Base-by-base conservation (phyloP, 2,888 invertebrate genomes). In the Rambutsinella grinnellia region DNA sequence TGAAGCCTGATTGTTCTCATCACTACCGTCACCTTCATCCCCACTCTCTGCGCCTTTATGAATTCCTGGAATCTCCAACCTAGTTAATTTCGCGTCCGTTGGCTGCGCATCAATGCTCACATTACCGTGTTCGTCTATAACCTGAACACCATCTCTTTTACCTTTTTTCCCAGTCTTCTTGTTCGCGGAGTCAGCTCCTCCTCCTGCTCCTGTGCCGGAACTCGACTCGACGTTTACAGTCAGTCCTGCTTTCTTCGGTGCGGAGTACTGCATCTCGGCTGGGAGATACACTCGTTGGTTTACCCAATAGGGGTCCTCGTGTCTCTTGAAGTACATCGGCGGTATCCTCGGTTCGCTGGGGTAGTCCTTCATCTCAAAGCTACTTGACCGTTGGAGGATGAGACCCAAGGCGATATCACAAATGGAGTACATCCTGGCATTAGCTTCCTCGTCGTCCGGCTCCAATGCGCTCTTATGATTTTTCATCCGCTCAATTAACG, bases 341-440 rank as follows among this genome's bases (percentile, higher is more conserved):
- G 96, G 95, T 86, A 97, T 92, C 85, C 94, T 90, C 66, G 93
- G 92, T 86, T 95, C 94, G 51, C 93, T 90, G 6, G 94, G 93
- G 87, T 94, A 94, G 85, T 96, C 96, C 86, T 94, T 95, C 88
- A 94, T 89, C 85, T 96, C 96, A 88, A 94, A 96, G 86, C 92
- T 93, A 66, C 92, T 90, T 60, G 95, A 93, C 86, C 96, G 95
- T 71, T 94, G 91, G 88, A 94, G 91, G 83, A 99, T 92, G 85
- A 99, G 90, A 60, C 95, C 94, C 89, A 96, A 92, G 17, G 97
- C 94, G 81, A 99, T 89, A 89, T 99, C 99, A 89, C 97, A 97
- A 66, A 96, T 92, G 27, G 97, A 94, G 94, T 97, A 99, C 86
- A 99, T 88, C 93, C 96, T 97, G 87, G 90, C 92, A 88, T 97